Evolutionary conservation across 1,140 invertebrate genomes (phyloP).

Genomic region (Chionoecetes opilio): DNA sequence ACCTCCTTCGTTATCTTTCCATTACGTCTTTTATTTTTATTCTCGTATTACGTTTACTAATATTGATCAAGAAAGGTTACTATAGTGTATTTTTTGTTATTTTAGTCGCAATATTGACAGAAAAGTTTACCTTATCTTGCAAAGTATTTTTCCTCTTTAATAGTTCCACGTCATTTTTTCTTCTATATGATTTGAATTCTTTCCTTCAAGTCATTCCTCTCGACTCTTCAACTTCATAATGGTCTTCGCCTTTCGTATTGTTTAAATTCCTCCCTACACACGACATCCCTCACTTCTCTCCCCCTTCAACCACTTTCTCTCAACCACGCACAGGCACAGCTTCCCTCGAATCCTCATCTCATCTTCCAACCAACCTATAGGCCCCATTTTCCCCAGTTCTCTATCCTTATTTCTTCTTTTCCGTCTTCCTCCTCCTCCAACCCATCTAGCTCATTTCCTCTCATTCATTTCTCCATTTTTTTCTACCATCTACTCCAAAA

Average conservation of each 20-base stretch:
- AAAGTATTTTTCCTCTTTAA: background rate
- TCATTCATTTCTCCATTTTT: background rate
- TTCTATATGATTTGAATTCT: background rate
- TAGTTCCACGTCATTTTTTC: background rate
- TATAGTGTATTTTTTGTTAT: slow-evolving; percentile 14
- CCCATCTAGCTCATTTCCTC: background rate
- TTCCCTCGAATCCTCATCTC: background rate
- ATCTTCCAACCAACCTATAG: background rate
- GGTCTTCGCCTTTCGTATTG: background rate
- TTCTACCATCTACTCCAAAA: background rate
- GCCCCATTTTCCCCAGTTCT: background rate
- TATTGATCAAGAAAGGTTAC: background rate
- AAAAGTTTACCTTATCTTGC: background rate
- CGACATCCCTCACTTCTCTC: no score
- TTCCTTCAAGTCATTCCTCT: background rate
- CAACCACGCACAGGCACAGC: background rate
- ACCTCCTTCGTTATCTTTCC: background rate
- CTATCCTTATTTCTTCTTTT: background rate
- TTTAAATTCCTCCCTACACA: background rate
- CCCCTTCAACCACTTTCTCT: background rate
- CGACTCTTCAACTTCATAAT: background rate
- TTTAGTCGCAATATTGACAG: background rate
- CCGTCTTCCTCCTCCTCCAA: background rate
- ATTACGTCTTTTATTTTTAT: background rate
- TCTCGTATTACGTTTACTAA: background rate